Percentiles rank a stretch among this genome's conserved stretches.
Conservation (phyloP, 2,888 invertebrate species). For the Drosophila paramelanica region DNA sequence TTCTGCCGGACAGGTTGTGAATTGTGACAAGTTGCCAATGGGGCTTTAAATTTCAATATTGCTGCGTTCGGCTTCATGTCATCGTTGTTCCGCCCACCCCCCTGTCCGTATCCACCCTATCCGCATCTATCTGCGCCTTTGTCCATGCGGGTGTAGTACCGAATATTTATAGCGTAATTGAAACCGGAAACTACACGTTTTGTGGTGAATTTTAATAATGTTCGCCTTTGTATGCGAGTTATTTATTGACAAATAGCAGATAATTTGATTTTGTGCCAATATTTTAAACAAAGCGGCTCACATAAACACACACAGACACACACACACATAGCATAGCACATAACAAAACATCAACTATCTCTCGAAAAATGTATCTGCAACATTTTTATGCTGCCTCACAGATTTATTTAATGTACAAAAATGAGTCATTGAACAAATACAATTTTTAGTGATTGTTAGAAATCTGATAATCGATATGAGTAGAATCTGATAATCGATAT, state of each 20-base stretch:
- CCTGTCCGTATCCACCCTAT: background rate
- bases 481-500: background rate
- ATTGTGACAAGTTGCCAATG: conserved; percentile 77
- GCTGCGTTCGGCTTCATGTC: conserved; percentile 56
- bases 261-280: conserved; percentile 78
- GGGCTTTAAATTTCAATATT: conserved; percentile 78
- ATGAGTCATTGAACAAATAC: conserved; percentile 16
- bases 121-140: conserved; percentile 13
- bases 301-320: conserved; percentile 20
- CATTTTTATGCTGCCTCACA: conserved; percentile 4
- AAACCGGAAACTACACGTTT: conserved; percentile 78
- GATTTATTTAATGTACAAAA: conserved; percentile 2
- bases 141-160: conserved; percentile 52
- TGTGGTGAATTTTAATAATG: conserved; percentile 81
- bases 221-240: conserved; percentile 69
- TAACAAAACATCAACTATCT: conserved; percentile 14
- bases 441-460: conserved; percentile 17
- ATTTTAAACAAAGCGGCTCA: conserved; percentile 67
- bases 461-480: conserved; percentile 1
- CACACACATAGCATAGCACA: background rate
- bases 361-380: background rate
- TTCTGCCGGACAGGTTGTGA: conserved; percentile 62
- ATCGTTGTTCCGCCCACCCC: conserved; percentile 37
- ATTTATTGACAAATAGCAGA: conserved; percentile 79
- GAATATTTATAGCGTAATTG: conserved; percentile 79